Conservation (phyloP, 2,888 invertebrate species). For the Euzophera pinguis region DNA sequence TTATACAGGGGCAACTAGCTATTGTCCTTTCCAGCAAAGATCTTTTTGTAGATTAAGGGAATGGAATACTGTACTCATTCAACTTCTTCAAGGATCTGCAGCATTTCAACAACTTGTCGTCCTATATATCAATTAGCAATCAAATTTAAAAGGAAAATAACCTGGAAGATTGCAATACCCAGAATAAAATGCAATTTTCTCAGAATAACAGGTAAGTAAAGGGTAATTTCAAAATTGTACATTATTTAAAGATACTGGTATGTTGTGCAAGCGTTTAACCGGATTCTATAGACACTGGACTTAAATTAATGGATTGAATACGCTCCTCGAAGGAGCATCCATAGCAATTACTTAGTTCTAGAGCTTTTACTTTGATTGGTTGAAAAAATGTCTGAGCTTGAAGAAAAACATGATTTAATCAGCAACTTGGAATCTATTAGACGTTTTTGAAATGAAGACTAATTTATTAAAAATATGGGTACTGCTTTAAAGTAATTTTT, state of each 20-base stretch:
- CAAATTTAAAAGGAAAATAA: not conserved
- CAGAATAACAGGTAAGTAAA: slow-evolving; percentile 3
- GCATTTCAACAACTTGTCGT: not conserved
- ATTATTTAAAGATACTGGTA: slow-evolving; percentile 6
- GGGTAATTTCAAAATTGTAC: slow-evolving; percentile 9
- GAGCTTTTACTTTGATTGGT: not conserved
- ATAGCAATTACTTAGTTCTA: slow-evolving; percentile 12
- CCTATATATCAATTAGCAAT: not conserved
- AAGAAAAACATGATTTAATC: slow-evolving; percentile 2
- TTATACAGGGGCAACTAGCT: no score
- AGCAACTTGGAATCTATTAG: no score
- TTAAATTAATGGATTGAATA: slow-evolving; percentile 12
- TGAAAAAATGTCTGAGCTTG: slow-evolving; percentile 6
- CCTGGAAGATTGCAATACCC: not conserved
- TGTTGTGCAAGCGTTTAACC: slow-evolving; percentile 12
- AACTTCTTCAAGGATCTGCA: not conserved
- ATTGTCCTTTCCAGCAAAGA: no score
- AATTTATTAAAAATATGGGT: no score
- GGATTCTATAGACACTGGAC: slow-evolving; percentile 8
- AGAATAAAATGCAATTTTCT: slow-evolving; percentile 4
- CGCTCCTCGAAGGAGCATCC: not conserved
- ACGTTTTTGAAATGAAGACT: no score
- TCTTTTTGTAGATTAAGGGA: no score
- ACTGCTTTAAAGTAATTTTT: no score
- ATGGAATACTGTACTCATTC: no score